Conservation (phyloP, 1,140 invertebrate species). For the Galleria mellonella region DNA sequence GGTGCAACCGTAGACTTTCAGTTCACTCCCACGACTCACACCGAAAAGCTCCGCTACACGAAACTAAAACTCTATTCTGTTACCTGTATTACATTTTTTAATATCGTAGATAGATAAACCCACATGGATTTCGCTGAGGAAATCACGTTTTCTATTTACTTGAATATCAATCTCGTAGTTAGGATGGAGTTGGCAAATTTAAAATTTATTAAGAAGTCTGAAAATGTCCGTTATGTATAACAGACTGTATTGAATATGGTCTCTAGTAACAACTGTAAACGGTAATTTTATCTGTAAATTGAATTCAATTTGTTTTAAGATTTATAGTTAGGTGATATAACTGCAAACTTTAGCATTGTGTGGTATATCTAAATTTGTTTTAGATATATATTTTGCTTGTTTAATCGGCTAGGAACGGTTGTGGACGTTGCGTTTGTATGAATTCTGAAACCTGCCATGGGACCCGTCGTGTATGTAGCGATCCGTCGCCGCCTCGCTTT, state of each 20-base stretch:
- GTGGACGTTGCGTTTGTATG: slow-evolving; percentile 33
- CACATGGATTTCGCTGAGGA: slow-evolving; percentile 51
- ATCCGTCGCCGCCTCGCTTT: too few relatives aligned
- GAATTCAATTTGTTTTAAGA: slow-evolving; percentile 59
- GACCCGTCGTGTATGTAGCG: slow-evolving; percentile 10
- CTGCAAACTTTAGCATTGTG: slow-evolving; percentile 39
- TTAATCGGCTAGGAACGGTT: slow-evolving; percentile 23
- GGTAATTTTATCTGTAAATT: slow-evolving; percentile 52
- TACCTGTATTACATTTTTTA: slow-evolving; percentile 9
- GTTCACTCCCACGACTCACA: neutral
- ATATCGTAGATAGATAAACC: slow-evolving; percentile 26
- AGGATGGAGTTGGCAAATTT: slow-evolving; percentile 54
- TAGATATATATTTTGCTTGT: slow-evolving; percentile 43
- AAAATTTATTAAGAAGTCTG: slow-evolving; percentile 52
- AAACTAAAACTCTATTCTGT: neutral
- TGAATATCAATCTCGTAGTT: slow-evolving; percentile 57
- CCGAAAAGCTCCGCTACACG: too few relatives aligned
- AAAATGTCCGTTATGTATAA: slow-evolving; percentile 41
- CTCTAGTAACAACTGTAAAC: slow-evolving; percentile 50
- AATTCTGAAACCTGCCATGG: slow-evolving; percentile 48
- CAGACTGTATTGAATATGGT: slow-evolving; percentile 52
- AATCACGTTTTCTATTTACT: slow-evolving; percentile 55
- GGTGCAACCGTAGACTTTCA: slow-evolving; percentile 10
- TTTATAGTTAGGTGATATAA: slow-evolving; percentile 59
- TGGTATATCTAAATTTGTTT: slow-evolving; percentile 35